Base-by-base conservation (phyloP, 2,113 vertebrate species). In the Halichoerus grypus region DNA sequence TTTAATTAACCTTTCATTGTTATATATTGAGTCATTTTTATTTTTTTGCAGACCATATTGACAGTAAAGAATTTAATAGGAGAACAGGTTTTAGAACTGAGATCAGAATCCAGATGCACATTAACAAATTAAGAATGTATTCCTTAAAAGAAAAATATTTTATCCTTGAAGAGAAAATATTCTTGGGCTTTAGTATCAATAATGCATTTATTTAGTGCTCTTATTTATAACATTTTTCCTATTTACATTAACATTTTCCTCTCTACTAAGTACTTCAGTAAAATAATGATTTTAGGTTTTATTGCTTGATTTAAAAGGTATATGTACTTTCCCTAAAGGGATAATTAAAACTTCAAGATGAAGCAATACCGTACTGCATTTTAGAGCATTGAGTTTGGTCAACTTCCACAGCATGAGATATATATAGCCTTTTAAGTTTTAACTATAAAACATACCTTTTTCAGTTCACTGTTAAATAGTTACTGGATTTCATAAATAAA, bases 301-400 rank as follows among this genome's bases (percentile, higher is more conserved):
- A 86, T 91, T 67, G 88, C 5, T 59, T 94, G 36, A 77, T 72
- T 77, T 92, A 94, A 88, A 89, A 51, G 85, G 53, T 85, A 86
- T 59, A 57, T 19, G 3, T 93, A 10, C 18, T 74, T 91, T 88
- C 80, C 19, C 19, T 15, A 36, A 85, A 63, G 22, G 5, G 6
- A n/a, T 94, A 63, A 87, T 97, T 95, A 71, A 88, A 97, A 91
- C 7, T 81, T 91, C 16, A 65, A 94, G 57, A 87, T 87, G 12
- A 83, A 77, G 10, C 31, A 97, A n/a, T 81, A 51, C 13, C 16
- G 59, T 86, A 94, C 69, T 91, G 31, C 24, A 86, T 95, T 88
- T 63, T 13, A 76, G 88, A 81, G 49, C 3, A 94, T 13, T 10
- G 46, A 51, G 24, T 79, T 59, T 83, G 28, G 26, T 91, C 53